Evolutionary conservation across 2,888 invertebrate species (phyloP).

Genomic region (Chrysomela aeneicollis): DNA sequence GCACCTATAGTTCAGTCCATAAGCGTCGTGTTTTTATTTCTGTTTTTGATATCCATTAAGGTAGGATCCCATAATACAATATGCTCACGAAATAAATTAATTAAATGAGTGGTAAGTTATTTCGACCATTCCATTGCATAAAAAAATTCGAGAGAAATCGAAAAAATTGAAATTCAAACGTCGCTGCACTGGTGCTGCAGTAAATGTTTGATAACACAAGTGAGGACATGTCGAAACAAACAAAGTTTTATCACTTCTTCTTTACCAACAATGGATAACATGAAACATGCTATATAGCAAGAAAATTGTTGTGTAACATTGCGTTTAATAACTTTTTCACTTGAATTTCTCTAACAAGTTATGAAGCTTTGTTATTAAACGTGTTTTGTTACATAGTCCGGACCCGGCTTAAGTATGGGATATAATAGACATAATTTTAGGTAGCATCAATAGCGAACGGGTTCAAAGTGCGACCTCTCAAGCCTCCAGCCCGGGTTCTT

Average conservation of each 20-base stretch:
- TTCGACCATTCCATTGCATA: slow-evolving; percentile 13
- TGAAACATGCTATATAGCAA: neutral
- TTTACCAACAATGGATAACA: neutral
- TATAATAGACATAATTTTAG: no score
- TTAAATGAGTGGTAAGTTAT: slow-evolving; percentile 23
- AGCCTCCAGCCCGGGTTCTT: no score
- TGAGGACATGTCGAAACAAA: neutral
- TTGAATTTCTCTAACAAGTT: no score
- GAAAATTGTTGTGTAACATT: neutral
- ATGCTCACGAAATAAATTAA: slow-evolving; percentile 29
- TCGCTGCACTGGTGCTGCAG: slow-evolving; percentile 12
- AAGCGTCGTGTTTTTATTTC: slow-evolving; percentile 30
- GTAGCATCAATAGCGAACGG: no score
- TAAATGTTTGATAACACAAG: slow-evolving; percentile 10
- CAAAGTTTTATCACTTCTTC: slow-evolving; percentile 14
- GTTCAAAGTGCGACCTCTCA: no score
- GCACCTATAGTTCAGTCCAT: no score
- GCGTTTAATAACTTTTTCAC: neutral
- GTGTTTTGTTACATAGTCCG: slow-evolving; percentile 19
- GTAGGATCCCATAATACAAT: slow-evolving; percentile 29
- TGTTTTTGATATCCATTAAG: slow-evolving; percentile 28
- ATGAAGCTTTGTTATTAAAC: slow-evolving; percentile 19
- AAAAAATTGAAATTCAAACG: slow-evolving; percentile 18
- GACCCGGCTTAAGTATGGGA: no score
- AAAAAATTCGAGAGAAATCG: neutral